These are phyloP conservation scores for Platyrinchus mystaceus DNA, from an alignment of 2,797 vertebrate genomes.

Conservation along the genomic window DNA sequence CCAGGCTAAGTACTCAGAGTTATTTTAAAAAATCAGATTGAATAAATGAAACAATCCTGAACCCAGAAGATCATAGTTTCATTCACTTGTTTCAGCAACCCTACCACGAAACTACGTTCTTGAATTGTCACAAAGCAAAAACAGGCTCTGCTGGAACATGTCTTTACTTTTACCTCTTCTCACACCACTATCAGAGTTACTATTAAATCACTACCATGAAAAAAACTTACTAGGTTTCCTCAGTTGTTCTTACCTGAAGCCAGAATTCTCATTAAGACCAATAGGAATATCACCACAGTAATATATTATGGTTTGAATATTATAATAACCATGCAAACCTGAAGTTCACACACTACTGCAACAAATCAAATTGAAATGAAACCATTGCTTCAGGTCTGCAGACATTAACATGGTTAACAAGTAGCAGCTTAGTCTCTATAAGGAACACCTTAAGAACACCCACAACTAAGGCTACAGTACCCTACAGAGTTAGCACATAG, in stretches of 20 bases:
- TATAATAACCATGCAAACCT: background rate
- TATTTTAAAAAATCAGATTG: background rate
- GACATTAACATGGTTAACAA: background rate
- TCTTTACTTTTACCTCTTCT: background rate
- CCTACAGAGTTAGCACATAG: background rate
- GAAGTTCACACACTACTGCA: background rate
- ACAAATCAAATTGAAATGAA: background rate
- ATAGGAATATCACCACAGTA: background rate
- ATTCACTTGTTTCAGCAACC: background rate
- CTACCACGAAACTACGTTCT: background rate
- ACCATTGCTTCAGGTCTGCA: background rate
- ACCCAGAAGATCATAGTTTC: background rate
- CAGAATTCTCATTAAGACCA: background rate
- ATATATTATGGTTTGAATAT: background rate
- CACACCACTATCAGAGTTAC: background rate
- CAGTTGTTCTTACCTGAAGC: background rate
- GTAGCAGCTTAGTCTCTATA: background rate
- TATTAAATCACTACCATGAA: background rate
- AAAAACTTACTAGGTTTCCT: background rate
- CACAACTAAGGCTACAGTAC: background rate
- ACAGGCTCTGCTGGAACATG: fast-evolving
- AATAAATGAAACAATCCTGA: background rate
- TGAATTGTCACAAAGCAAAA: background rate
- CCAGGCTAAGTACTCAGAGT: background rate
- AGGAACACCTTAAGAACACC: background rate